Percentiles rank a stretch among this genome's conserved stretches.
These are phyloP conservation scores for Pseudoips prasinana DNA, from an alignment of 2,888 invertebrate genomes.

Conservation along the genomic window DNA sequence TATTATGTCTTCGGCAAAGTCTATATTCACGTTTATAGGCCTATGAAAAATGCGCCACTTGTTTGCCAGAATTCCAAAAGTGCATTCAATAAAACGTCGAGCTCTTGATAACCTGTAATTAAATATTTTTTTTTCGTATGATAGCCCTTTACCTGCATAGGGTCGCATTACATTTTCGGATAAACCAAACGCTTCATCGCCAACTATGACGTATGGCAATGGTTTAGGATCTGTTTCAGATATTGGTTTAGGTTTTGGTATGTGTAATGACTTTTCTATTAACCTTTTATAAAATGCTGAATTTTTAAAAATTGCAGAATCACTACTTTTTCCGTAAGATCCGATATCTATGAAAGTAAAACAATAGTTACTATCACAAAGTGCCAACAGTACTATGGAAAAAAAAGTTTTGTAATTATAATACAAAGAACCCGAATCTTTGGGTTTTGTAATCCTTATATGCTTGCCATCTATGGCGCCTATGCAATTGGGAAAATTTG, in stretches of 20 bases:
- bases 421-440: conserved; percentile 31
- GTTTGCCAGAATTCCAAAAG: conserved; percentile 9
- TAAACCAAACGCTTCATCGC: conserved; percentile 19
- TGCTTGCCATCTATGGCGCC: conserved; percentile 37
- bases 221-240: conserved; percentile 18
- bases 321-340: conserved; percentile 28
- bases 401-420: conserved; percentile 30
- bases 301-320: conserved; percentile 28
- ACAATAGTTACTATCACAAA: conserved; percentile 29
- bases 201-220: conserved; percentile 22
- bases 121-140: conserved; percentile 8
- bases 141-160: conserved; percentile 10
- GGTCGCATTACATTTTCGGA: conserved; percentile 13
- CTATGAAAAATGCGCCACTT: conserved; percentile 10
- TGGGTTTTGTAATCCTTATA: conserved; percentile 23
- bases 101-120: conserved; percentile 15
- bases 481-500: conserved; percentile 37
- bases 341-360: conserved; percentile 36
- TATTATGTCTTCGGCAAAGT: conserved; percentile 6
- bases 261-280: conserved; percentile 22
- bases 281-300: conserved; percentile 23
- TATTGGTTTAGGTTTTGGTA: conserved; percentile 26
- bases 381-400: conserved; percentile 36
- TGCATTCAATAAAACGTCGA: conserved; percentile 12
- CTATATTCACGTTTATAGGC: conserved; percentile 9